Base-by-base conservation (phyloP, 2,797 vertebrate genomes). In the Sebastes trivittatus region DNA sequence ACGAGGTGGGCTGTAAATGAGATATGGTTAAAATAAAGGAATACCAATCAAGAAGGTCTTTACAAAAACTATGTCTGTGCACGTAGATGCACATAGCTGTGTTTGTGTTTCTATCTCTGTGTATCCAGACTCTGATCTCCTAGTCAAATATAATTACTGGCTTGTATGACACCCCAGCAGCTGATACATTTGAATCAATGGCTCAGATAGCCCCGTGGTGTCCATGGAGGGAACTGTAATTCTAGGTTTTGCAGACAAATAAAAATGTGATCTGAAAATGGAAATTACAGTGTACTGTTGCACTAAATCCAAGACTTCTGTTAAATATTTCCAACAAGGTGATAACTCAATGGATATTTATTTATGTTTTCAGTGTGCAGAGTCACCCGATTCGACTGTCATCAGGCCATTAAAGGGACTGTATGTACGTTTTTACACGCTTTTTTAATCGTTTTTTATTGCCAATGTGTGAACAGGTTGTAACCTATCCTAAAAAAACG, bases 121-220 rank as follows among this genome's bases (percentile, higher is more conserved):
- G 65, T 56, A 74, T 81, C n/a, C 64, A 59, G 46, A 38, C 74
- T 85, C 76, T 89, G 75, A 91, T 84, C 83, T 89, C 66, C 23
- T 75, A 72, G 82, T 87, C 71, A 89, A 89, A 89, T 68, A 88
- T 78, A 80, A 85, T 80, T 72, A 86, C 76, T 55, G 78, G 77
- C 75, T 77, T 72, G 64, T 66, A 22, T 69, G 62, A 84, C 46
- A 77, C n/a, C 78, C 23, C 72, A 74, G 73, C 76, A 80, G 77
- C 55, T 72, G 63, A 71, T 63, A 69, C 65, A 68, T 81, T 64
- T 52, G 65, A 78, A 90, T 88, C 69, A 69, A 68, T 80, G 75
- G 52, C 69, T 87, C 38, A 68, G 66, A 64, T 32, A 75, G 54
- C 58, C 38, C 63, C 8, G 20, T 46, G 42, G 74, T 77, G 64